phyloP scores from a whole-genome alignment of 2,888 invertebrate genomes.

The Melolontha melolontha region DNA sequence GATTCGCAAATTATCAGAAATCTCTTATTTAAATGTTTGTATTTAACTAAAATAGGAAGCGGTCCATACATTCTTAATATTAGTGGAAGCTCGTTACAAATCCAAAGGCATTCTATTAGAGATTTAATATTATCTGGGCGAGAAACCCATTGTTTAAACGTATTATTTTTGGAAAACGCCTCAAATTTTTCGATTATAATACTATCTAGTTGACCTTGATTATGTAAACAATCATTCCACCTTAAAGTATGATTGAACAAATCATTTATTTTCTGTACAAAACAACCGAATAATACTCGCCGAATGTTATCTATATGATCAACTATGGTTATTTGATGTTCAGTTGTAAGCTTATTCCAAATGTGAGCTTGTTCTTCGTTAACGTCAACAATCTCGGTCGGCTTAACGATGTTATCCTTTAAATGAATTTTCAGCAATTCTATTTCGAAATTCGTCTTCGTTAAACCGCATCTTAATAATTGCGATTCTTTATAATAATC shows the following conservation, averaged over 20 bases:
- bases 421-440: constrained; percentile 17
- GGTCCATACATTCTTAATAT: constrained; percentile 1
- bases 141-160: too few relatives aligned
- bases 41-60: background rate
- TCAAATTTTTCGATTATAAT: too few relatives aligned
- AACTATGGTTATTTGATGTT: background rate
- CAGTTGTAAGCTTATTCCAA: constrained; percentile 4
- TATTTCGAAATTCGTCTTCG: constrained; percentile 8
- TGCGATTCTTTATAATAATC: background rate
- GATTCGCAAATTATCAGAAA: background rate
- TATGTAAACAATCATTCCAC: background rate
- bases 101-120: background rate
- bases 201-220: too few relatives aligned
- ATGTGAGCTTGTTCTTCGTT: background rate
- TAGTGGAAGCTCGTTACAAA: background rate
- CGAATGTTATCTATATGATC: background rate
- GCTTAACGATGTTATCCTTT: background rate
- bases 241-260: background rate
- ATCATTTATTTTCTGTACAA: background rate
- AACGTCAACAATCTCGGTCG: background rate
- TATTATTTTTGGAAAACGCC: too few relatives aligned
- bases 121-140: background rate
- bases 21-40: too few relatives aligned
- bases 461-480: background rate
- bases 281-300: constrained; percentile 3